Conservation (phyloP, 2,113 vertebrate species). For the Aramus guarauna region DNA sequence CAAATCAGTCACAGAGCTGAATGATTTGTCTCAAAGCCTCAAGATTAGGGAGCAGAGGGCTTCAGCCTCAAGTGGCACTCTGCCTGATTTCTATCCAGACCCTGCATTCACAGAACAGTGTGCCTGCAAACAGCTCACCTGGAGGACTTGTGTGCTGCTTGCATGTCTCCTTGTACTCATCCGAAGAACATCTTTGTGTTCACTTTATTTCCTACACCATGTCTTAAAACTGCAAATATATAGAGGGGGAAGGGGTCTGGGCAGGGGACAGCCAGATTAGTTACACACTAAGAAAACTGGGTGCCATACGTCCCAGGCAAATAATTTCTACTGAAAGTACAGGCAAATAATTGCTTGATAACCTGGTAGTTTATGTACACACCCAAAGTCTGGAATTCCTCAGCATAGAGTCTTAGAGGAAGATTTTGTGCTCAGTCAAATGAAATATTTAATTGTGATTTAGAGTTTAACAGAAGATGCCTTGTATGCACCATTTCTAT, state of each 20-base stretch:
- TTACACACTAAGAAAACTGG: not conserved
- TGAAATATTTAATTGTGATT: not conserved
- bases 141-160: not conserved
- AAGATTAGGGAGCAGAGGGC: not conserved
- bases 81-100: not conserved
- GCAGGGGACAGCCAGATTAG: not conserved
- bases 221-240: not conserved
- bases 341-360: not conserved
- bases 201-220: not conserved
- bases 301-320: not conserved
- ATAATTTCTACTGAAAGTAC: not conserved
- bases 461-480: not conserved
- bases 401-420: not conserved
- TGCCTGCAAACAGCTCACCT: not conserved
- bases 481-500: not conserved
- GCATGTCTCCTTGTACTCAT: not conserved
- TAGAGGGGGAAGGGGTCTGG: not conserved
- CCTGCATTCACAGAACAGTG: not conserved
- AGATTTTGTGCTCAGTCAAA: not conserved
- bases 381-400: not conserved
- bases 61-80: constrained; percentile 21
- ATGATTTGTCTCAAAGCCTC: constrained; percentile 7
- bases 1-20: constrained; percentile 38
- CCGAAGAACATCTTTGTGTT: not conserved
- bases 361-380: not conserved